Percentiles rank a stretch among this genome's conserved stretches.
Conservation (phyloP, 2,797 vertebrate species). For the Synaphobranchus kaupii region DNA sequence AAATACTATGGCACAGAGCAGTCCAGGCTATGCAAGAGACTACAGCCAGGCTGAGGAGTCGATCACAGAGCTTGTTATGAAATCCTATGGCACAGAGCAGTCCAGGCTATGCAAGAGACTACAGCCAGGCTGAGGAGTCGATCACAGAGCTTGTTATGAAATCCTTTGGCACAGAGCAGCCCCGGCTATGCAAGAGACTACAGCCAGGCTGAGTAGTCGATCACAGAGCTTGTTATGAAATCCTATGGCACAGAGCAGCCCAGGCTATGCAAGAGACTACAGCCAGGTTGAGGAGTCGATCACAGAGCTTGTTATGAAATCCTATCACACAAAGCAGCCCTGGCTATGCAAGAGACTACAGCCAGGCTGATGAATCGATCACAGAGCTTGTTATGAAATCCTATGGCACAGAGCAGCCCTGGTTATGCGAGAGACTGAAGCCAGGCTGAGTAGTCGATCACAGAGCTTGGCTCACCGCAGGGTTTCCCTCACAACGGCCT, state of each 20-base stretch:
- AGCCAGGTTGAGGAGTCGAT: too few species aligned
- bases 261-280: background rate
- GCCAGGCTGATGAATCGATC: background rate
- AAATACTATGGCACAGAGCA: background rate
- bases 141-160: background rate
- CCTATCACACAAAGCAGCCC: background rate
- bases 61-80: background rate
- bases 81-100: too few species aligned
- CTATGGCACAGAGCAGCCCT: background rate
- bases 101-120: background rate
- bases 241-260: too few species aligned
- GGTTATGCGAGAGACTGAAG: too few species aligned
- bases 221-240: background rate
- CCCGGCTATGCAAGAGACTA: background rate
- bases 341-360: background rate
- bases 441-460: background rate
- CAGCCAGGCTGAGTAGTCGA: background rate
- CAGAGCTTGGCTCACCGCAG: constrained; percentile 63
- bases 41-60: background rate
- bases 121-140: background rate
- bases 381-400: background rate
- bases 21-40: background rate
- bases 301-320: background rate
- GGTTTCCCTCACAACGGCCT: constrained; percentile 74
- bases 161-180: too few species aligned